phyloP scores from a whole-genome alignment of 1,140 invertebrate genomes.

The Ectropis grisescens region DNA sequence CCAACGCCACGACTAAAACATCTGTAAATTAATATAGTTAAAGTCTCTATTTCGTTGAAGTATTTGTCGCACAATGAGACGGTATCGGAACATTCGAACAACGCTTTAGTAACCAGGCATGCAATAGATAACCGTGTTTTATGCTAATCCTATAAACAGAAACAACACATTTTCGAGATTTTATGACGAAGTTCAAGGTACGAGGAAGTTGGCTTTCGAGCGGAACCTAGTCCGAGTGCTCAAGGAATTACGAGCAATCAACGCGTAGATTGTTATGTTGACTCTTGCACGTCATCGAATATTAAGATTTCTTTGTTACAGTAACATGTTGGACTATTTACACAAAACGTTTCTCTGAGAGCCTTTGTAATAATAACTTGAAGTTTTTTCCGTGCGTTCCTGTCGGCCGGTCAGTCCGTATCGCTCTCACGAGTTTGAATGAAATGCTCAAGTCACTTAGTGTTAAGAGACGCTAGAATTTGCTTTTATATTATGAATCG shows the following conservation, averaged over 20 bases:
- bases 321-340: conserved; percentile 68
- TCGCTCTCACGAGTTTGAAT: conserved; percentile 57
- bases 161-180: conserved; percentile 60
- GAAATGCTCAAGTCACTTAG: conserved; percentile 56
- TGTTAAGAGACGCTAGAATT: conserved; percentile 46
- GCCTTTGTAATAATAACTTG: conserved; percentile 48
- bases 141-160: conserved; percentile 56
- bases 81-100: conserved; percentile 42
- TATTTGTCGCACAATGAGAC: conserved; percentile 20
- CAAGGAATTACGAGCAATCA: conserved; percentile 58
- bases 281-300: conserved; percentile 61
- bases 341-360: conserved; percentile 53
- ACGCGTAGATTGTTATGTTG: conserved; percentile 57
- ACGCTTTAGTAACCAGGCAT: conserved; percentile 54
- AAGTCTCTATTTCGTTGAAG: conserved; percentile 24
- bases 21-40: conserved; percentile 26
- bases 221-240: conserved; percentile 21
- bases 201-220: conserved; percentile 28
- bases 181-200: conserved; percentile 22
- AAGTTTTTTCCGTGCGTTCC: conserved; percentile 35
- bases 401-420: conserved; percentile 31
- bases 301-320: conserved; percentile 68
- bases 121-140: conserved; percentile 62
- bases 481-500: conserved; percentile 47
- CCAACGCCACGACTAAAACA: conserved; percentile 16